Percentiles rank a stretch among this genome's conserved stretches.
phyloP scores from a whole-genome alignment of 1,140 invertebrate genomes.

The Limonius californicus region DNA sequence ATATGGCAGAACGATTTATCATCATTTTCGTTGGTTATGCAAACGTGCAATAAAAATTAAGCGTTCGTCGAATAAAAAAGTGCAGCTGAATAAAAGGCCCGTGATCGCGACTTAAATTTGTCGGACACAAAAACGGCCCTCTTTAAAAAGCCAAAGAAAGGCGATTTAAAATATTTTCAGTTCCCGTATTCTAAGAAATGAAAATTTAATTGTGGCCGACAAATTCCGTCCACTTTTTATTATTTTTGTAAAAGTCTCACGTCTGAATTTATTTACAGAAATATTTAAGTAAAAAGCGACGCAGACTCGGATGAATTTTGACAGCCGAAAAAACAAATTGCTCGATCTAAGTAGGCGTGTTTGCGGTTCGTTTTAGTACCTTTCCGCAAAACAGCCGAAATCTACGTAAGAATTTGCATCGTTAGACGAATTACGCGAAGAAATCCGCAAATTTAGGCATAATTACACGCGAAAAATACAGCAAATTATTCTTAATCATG shows the following conservation, averaged over 20 bases:
- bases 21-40: too few relatives aligned
- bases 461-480: background rate
- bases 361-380: background rate
- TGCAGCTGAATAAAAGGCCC: too few relatives aligned
- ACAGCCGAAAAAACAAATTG: constrained; percentile 10
- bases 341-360: background rate
- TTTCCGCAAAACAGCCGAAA: background rate
- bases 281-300: constrained; percentile 23
- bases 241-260: constrained; percentile 26
- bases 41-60: too few relatives aligned
- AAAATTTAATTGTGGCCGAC: constrained; percentile 28
- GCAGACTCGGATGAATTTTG: constrained; percentile 17
- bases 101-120: background rate
- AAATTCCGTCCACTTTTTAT: constrained; percentile 24
- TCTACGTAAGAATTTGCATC: background rate
- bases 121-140: background rate
- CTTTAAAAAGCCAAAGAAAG: background rate
- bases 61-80: too few relatives aligned
- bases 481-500: background rate
- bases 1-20: background rate
- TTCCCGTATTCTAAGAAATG: constrained; percentile 26
- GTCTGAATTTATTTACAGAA: constrained; percentile 19
- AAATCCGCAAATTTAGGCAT: background rate
- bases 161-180: constrained; percentile 15
- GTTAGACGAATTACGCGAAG: background rate